These are phyloP conservation scores for Drosophila biarmipes DNA, from an alignment of 1,140 invertebrate genomes.

Conservation along the genomic window DNA sequence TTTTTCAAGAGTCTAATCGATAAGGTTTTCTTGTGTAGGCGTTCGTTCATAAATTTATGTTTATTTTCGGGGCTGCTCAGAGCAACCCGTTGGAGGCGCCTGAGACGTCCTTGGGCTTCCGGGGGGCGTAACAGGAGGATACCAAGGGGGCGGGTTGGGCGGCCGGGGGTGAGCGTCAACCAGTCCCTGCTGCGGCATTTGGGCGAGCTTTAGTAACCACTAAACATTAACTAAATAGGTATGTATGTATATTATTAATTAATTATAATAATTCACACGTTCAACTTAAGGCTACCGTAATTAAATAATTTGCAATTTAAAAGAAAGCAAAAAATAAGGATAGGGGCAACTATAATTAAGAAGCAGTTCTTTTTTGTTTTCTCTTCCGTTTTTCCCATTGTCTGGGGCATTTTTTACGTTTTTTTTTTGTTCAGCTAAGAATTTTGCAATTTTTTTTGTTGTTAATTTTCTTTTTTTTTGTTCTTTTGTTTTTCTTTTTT, in stretches of 20 bases:
- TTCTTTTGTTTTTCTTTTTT: constrained; percentile 37
- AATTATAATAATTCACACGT: constrained; percentile 70
- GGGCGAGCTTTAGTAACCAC: constrained; percentile 63
- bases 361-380: constrained; percentile 69
- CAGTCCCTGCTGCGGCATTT: constrained; percentile 71
- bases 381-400: constrained; percentile 50
- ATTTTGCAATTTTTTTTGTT: constrained; percentile 57
- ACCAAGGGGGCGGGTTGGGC: too few species aligned
- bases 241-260: constrained; percentile 63
- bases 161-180: constrained; percentile 4
- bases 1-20: constrained; percentile 58
- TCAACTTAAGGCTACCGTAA: constrained; percentile 68
- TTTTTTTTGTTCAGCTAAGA: constrained; percentile 51
- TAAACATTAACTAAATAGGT: constrained; percentile 72
- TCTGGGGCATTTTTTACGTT: constrained; percentile 47
- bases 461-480: constrained; percentile 55
- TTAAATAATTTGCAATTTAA: constrained; percentile 78
- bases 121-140: constrained; percentile 25
- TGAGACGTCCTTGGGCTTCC: constrained; percentile 31
- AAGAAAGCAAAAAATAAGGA: constrained; percentile 66
- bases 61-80: constrained; percentile 49
- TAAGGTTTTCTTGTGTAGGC: constrained; percentile 35
- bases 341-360: constrained; percentile 73
- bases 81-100: constrained; percentile 60
- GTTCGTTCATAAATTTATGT: constrained; percentile 15